These are phyloP conservation scores for Amblyteles armatorius DNA, from an alignment of 2,888 invertebrate genomes.

Conservation along the genomic window DNA sequence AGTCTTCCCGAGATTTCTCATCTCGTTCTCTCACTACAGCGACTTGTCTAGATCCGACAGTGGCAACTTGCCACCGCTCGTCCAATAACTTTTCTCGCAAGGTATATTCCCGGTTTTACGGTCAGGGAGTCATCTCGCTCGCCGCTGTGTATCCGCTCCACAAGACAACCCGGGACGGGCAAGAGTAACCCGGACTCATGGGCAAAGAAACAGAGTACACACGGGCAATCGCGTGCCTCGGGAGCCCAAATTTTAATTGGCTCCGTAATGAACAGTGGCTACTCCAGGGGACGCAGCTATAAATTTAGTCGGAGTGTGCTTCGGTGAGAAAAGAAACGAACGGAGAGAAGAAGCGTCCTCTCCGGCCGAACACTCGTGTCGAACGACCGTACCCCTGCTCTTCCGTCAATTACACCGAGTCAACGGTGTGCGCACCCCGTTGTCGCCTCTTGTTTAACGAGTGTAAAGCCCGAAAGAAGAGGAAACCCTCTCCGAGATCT, in stretches of 20 bases:
- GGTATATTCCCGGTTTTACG: constrained; percentile 59
- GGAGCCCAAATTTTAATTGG: constrained; percentile 74
- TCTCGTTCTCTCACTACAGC: not conserved
- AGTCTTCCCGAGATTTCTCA: constrained; percentile 67
- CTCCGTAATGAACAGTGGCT: constrained; percentile 71
- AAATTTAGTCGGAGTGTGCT: constrained; percentile 64
- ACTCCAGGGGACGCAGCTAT: constrained; percentile 66
- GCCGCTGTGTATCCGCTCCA: not conserved
- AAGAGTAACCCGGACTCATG: constrained; percentile 18
- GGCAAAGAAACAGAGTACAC: constrained; percentile 39
- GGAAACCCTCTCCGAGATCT: constrained; percentile 8
- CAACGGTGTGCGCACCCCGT: constrained; percentile 42
- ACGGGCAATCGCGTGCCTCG: constrained; percentile 71
- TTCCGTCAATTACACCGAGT: constrained; percentile 56
- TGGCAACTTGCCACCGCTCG: constrained; percentile 36
- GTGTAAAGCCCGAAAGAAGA: constrained; percentile 32
- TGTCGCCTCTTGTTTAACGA: constrained; percentile 53
- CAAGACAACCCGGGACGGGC: not conserved
- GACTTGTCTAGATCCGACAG: constrained; percentile 40
- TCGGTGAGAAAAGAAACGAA: constrained; percentile 34
- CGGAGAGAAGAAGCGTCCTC: constrained; percentile 17
- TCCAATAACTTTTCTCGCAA: constrained; percentile 58
- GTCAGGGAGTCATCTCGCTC: constrained; percentile 29
- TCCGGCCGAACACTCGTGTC: constrained; percentile 26
- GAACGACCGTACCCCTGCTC: constrained; percentile 41